phyloP scores from a whole-genome alignment of 2,797 vertebrate genomes.

The Sebastes diaconus region DNA sequence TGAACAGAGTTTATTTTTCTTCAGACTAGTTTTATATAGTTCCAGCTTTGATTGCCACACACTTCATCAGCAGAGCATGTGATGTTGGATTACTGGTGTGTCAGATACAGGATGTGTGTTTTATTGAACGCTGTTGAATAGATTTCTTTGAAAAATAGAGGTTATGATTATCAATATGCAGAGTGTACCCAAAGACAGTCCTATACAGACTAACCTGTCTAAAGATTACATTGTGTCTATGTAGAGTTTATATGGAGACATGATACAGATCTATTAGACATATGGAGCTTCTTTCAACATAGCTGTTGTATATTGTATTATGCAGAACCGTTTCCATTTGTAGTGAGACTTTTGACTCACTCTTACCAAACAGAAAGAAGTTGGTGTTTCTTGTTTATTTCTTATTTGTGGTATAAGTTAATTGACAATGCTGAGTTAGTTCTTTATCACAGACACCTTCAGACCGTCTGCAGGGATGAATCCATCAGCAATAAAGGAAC shows the following conservation, averaged over 20 bases:
- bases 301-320: background rate
- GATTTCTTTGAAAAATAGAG: background rate
- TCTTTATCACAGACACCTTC: background rate
- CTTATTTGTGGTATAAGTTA: background rate
- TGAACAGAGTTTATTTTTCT: slow-evolving; percentile 6
- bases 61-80: background rate
- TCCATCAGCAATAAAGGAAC: background rate
- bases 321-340: background rate
- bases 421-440: background rate
- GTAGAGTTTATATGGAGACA: slow-evolving; percentile 6
- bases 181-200: slow-evolving; percentile 38
- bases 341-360: slow-evolving; percentile 15
- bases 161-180: slow-evolving; percentile 33
- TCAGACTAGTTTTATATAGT: background rate
- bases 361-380: slow-evolving; percentile 7
- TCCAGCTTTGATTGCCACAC: background rate
- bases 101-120: background rate
- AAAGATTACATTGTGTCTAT: background rate
- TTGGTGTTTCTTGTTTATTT: background rate
- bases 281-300: background rate
- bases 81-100: background rate
- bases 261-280: background rate
- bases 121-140: background rate
- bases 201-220: slow-evolving; percentile 17
- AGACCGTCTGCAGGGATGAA: background rate